These are phyloP conservation scores for Thumatha senex DNA, from an alignment of 2,888 invertebrate species.

Conservation along the genomic window DNA sequence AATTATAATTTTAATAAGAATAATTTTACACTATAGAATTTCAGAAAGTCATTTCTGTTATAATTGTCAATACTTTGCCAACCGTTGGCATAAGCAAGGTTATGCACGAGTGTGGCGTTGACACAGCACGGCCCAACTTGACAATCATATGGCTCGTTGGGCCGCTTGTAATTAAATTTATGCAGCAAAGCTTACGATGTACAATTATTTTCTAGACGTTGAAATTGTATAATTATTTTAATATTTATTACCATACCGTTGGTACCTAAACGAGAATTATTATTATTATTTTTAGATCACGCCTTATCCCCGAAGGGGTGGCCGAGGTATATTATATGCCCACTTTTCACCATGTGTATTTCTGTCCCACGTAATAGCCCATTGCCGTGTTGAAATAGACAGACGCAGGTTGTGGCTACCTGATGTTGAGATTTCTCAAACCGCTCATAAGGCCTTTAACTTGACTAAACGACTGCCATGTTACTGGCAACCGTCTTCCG, in stretches of 20 bases:
- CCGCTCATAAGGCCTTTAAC: too few species aligned
- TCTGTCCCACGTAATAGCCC: too few species aligned
- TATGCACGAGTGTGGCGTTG: slow-evolving; percentile 35
- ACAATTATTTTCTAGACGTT: slow-evolving; percentile 17
- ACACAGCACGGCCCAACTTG: slow-evolving; percentile 43
- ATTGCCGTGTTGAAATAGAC: too few species aligned
- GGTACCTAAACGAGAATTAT: neutral
- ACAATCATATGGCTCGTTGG: slow-evolving; percentile 64
- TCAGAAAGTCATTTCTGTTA: slow-evolving; percentile 5
- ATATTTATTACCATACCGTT: neutral
- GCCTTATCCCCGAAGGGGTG: too few species aligned
- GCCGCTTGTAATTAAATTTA: slow-evolving; percentile 57
- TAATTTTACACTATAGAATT: neutral
- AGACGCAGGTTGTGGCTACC: too few species aligned
- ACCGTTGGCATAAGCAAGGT: slow-evolving; percentile 24
- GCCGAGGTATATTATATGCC: too few species aligned
- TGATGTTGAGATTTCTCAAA: too few species aligned
- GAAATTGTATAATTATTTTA: neutral
- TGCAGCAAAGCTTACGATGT: slow-evolving; percentile 24
- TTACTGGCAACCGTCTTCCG: too few species aligned
- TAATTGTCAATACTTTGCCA: slow-evolving; percentile 26
- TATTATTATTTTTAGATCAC: too few species aligned
- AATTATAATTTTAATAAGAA: neutral
- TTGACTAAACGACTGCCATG: too few species aligned
- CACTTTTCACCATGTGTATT: too few species aligned